These are phyloP conservation scores for Drosophila bipectinata DNA, from an alignment of 1,140 invertebrate genomes.

Conservation along the genomic window DNA sequence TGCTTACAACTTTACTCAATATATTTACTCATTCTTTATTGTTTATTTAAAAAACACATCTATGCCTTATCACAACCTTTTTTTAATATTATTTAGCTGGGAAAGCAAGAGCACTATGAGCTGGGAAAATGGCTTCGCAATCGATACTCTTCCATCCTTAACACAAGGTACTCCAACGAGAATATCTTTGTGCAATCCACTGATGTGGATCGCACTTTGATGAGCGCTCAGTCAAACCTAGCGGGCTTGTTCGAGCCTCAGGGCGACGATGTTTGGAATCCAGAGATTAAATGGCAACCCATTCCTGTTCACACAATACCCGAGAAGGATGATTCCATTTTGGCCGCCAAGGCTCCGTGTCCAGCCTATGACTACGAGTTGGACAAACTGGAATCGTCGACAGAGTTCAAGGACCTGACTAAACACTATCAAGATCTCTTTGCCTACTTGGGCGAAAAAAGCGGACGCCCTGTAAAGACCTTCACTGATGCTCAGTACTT, in stretches of 20 bases:
- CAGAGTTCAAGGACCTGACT: constrained; percentile 86
- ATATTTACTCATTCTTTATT: no score
- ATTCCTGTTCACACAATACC: constrained; percentile 93
- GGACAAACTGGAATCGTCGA: constrained; percentile 85
- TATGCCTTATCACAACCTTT: neutral
- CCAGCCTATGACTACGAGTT: constrained; percentile 87
- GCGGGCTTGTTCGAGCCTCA: constrained; percentile 91
- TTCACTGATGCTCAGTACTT: constrained; percentile 86
- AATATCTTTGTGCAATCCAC: constrained; percentile 91
- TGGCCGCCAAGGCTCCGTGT: constrained; percentile 88
- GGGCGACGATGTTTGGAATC: constrained; percentile 88
- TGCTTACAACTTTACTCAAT: no score
- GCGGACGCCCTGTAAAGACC: constrained; percentile 85
- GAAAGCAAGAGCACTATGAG: constrained; percentile 90
- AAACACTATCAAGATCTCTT: constrained; percentile 87
- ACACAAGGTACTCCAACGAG: constrained; percentile 85
- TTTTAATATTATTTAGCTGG: constrained; percentile 85
- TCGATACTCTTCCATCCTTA: constrained; percentile 87
- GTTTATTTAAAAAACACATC: no score
- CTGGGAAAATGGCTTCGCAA: constrained; percentile 91
- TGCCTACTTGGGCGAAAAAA: constrained; percentile 86
- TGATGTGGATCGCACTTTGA: constrained; percentile 94
- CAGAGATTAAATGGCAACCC: constrained; percentile 92
- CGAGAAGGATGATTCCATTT: constrained; percentile 86
- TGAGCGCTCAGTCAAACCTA: constrained; percentile 93